phyloP scores from a whole-genome alignment of 2,113 vertebrate genomes.

The Pangasianodon hypophthalmus region DNA sequence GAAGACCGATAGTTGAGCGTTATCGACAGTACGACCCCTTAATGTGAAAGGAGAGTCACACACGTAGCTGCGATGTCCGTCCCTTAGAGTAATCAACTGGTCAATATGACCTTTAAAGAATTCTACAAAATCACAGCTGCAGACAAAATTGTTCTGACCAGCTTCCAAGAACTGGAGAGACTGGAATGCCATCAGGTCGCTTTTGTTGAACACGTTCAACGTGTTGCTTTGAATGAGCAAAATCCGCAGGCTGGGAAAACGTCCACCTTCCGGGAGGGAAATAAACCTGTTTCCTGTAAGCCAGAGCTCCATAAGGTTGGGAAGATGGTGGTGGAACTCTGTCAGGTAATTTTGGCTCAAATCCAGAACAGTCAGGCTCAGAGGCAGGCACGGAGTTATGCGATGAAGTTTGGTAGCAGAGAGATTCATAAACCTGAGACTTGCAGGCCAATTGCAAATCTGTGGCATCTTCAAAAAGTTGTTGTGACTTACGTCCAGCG shows the following conservation, averaged over 20 bases:
- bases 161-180: constrained; percentile 75
- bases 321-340: constrained; percentile 70
- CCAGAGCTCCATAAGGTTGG: constrained; percentile 78
- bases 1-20: constrained; percentile 58
- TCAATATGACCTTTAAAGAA: constrained; percentile 64
- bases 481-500: constrained; percentile 81
- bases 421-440: constrained; percentile 79
- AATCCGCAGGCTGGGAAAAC: constrained; percentile 68
- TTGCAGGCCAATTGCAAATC: constrained; percentile 78
- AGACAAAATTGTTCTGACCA: constrained; percentile 80
- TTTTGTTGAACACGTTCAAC: constrained; percentile 71
- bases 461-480: constrained; percentile 73
- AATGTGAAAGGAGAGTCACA: constrained; percentile 81
- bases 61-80: constrained; percentile 71
- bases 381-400: constrained; percentile 76
- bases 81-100: constrained; percentile 58
- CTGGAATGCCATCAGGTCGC: constrained; percentile 70
- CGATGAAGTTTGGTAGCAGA: constrained; percentile 73
- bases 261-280: constrained; percentile 68
- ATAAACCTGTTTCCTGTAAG: constrained; percentile 83
- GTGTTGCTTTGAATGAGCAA: constrained; percentile 78
- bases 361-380: constrained; percentile 78
- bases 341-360: constrained; percentile 81
- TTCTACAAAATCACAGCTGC: constrained; percentile 82
- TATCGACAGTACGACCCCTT: constrained; percentile 64